Evolutionary conservation across 2,888 invertebrate species (phyloP).

Genomic region (Caprella mutica): DNA sequence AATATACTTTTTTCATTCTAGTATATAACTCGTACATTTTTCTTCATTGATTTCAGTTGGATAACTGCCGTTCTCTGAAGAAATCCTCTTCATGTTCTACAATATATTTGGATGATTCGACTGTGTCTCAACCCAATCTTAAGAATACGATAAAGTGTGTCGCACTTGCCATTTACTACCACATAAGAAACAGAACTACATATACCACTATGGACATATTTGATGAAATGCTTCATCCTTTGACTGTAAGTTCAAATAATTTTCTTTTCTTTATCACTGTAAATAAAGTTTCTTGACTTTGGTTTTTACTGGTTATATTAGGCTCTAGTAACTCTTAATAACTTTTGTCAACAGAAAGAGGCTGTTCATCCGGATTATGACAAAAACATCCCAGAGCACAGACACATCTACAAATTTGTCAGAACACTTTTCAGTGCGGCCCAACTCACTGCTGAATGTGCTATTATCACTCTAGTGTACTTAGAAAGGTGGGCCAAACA

Average conservation of each 20-base stretch:
- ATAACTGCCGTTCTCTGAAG: conserved; percentile 48
- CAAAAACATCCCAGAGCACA: conserved; percentile 90
- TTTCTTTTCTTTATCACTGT: background rate
- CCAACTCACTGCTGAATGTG: conserved; percentile 98
- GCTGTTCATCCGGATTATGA: conserved; percentile 80
- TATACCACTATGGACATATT: conserved; percentile 89
- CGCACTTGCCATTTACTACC: conserved; percentile 95
- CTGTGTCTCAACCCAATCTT: conserved; percentile 96
- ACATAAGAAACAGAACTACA: conserved; percentile 89
- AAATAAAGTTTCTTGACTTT: too few relatives aligned
- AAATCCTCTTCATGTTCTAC: conserved; percentile 97
- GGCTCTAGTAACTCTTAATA: background rate
- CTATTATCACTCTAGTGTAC: conserved; percentile 96
- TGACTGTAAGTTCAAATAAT: conserved; percentile 51
- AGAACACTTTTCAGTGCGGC: conserved; percentile 97
- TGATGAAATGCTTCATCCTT: conserved; percentile 91
- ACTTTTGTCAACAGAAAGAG: conserved; percentile 52
- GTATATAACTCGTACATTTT: conserved; percentile 4
- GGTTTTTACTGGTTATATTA: too few relatives aligned
- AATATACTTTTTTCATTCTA: too few relatives aligned
- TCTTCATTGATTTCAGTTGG: conserved; percentile 26
- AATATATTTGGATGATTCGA: conserved; percentile 97
- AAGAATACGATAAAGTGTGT: conserved; percentile 99
- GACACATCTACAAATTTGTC: conserved; percentile 94
- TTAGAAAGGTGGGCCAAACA: conserved; percentile 62